Base-by-base conservation (phyloP, 1,140 invertebrate genomes). In the Sycophila sp. region DNA sequence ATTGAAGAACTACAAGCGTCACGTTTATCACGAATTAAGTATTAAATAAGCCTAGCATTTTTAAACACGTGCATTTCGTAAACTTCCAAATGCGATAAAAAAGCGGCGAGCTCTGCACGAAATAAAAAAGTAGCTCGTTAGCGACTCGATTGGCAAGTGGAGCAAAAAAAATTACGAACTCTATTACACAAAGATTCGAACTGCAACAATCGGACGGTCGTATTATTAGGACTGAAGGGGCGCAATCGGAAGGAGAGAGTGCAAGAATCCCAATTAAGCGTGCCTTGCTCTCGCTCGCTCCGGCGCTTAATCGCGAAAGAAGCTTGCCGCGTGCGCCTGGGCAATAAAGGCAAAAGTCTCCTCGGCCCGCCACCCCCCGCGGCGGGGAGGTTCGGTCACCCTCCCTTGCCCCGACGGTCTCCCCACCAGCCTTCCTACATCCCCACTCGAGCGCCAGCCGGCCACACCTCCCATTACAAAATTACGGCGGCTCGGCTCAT, bases 391-490 rank as follows among this genome's bases (percentile, higher is more conserved):
- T n/a, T 17, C 60, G 22, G 49, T 38, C 19, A 13, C 5, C 51
- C 30, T 51, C 72, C 68, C 66, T 67, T 68, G 55, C 65, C 59
- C 24, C 22, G 24, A 28, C 65, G 40, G 17, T 2, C 58, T 42
- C 53, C 47, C 42, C 42, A 19, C 42, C 34, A 3, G 13, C 24
- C 2, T 4, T 0, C 11, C 3, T 7, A 26, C 24, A 15, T 45
- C 59, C 59, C 59, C 40, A 45, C 59, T 40, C 36, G 15, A 24
- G 58, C 53, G 22, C 10, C 32, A 15, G 15, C 32, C 65, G 74
- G 82, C 84, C 85, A 86, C 85, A 86, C 85, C 85, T 86, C 81
- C 85, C 85, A 86, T 86, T 86, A 86, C 84, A 86, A 86, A 86
- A 86, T 86, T 86, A 86, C 83, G 83, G 79, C 72, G 79, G 79